Conservation (phyloP, 2,113 vertebrate genomes). For the Phocoena sinus region DNA sequence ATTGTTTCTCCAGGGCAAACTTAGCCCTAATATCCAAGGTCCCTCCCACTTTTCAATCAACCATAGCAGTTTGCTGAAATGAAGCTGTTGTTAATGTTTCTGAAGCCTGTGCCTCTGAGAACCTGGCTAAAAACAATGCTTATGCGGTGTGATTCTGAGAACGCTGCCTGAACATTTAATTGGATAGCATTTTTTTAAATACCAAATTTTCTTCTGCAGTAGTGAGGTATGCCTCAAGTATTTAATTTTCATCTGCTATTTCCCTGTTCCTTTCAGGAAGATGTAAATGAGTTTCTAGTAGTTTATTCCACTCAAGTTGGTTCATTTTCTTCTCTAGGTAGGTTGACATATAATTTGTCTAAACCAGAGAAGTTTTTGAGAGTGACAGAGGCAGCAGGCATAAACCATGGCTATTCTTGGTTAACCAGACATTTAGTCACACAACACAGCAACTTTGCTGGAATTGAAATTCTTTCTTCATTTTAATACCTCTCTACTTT, state of each 20-base stretch:
- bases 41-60: neutral
- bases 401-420: neutral
- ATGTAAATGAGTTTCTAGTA: neutral
- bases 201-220: neutral
- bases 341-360: neutral
- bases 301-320: neutral
- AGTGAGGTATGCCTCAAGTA: neutral
- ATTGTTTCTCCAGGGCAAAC: neutral
- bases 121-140: neutral
- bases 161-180: neutral
- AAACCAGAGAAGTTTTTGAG: neutral
- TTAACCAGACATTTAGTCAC: neutral
- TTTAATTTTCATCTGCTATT: neutral
- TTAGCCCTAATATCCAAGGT: neutral
- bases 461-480: neutral
- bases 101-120: neutral
- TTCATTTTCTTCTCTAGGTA: neutral
- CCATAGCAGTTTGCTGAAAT: neutral
- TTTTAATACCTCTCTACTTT: neutral
- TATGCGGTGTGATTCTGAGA: neutral
- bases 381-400: neutral
- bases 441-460: neutral
- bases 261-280: neutral
- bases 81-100: neutral
- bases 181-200: neutral